Evolutionary conservation across 2,113 vertebrate species (phyloP).

Genomic region (Oreochromis spilurus): DNA sequence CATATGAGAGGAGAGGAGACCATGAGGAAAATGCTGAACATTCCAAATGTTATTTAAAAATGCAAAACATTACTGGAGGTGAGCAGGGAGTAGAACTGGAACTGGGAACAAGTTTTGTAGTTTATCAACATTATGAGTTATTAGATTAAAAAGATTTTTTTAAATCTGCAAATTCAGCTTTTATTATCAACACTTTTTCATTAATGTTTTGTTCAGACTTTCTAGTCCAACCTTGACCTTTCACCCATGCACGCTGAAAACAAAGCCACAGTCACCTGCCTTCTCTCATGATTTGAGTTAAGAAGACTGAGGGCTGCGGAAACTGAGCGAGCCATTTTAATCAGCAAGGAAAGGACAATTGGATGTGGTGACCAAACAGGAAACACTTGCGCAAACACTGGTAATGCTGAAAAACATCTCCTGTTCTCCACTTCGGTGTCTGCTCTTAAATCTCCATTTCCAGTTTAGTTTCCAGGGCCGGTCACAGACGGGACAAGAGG

Average conservation of each 20-base stretch:
- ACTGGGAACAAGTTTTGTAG: neutral
- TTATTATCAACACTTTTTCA: neutral
- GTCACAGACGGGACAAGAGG: neutral
- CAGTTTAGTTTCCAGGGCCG: neutral
- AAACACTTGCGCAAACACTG: conserved; percentile 15
- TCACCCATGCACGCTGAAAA: neutral
- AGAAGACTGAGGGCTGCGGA: conserved; percentile 28
- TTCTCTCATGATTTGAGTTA: conserved; percentile 7
- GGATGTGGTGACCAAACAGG: conserved; percentile 13
- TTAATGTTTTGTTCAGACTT: neutral
- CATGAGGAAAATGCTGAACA: neutral
- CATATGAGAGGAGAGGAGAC: neutral
- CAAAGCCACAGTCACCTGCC: conserved; percentile 26
- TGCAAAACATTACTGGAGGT: neutral
- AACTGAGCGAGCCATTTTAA: neutral
- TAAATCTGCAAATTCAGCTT: neutral
- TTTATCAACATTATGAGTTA: neutral
- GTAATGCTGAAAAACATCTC: neutral
- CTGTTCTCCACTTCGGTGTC: neutral
- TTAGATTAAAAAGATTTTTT: neutral
- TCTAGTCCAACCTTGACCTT: neutral
- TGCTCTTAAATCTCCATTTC: neutral
- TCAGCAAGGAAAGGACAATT: neutral
- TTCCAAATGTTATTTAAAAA: neutral
- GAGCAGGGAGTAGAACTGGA: neutral